phyloP scores from a whole-genome alignment of 2,797 vertebrate species.

The Zalophus californianus region DNA sequence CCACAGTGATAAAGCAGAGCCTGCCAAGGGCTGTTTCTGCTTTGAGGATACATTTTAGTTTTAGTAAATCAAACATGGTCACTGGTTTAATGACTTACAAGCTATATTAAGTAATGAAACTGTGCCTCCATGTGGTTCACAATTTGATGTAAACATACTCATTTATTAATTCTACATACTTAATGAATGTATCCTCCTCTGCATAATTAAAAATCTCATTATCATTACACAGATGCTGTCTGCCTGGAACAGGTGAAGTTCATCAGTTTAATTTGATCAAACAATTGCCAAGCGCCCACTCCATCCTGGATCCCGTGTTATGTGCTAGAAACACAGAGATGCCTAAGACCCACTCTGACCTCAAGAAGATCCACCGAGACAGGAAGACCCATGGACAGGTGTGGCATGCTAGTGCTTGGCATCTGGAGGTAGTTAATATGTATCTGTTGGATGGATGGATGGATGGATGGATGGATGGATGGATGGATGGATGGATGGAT shows the following conservation, averaged over 20 bases:
- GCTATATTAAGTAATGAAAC: slow-evolving; percentile 62
- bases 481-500: neutral
- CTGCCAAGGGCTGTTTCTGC: neutral
- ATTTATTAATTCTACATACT: slow-evolving; percentile 56
- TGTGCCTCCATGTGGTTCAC: slow-evolving; percentile 8
- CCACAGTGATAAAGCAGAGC: neutral
- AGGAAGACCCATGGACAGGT: neutral
- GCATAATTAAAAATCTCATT: slow-evolving; percentile 67
- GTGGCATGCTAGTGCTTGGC: neutral
- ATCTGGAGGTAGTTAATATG: neutral
- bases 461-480: neutral
- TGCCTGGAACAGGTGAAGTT: slow-evolving; percentile 59
- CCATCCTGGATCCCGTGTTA: neutral
- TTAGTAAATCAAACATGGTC: slow-evolving; percentile 13
- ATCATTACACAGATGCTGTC: slow-evolving; percentile 58
- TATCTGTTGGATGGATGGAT: neutral
- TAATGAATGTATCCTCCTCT: slow-evolving; percentile 6
- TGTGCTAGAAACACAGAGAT: neutral
- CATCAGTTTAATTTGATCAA: slow-evolving; percentile 40
- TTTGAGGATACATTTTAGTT: slow-evolving; percentile 10
- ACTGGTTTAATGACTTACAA: slow-evolving; percentile 52
- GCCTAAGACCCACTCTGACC: neutral
- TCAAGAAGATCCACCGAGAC: neutral
- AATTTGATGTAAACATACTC: slow-evolving; percentile 46
- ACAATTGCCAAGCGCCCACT: neutral